Conservation (phyloP, 37 sponge, comb jelly and placozoan genomes). For the Spongia lamella region DNA sequence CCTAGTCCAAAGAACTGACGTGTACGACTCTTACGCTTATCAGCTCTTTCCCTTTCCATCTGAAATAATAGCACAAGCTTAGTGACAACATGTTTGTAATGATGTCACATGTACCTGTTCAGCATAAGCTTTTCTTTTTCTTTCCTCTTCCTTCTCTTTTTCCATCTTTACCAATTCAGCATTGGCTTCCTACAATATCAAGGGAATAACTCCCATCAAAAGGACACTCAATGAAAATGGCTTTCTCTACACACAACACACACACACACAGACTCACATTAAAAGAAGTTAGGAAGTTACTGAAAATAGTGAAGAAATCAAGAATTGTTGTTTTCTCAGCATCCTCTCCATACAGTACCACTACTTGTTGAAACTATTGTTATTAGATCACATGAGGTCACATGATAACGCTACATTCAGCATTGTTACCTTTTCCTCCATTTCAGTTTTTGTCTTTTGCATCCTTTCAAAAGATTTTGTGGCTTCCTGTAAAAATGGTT, state of each 20-base stretch:
- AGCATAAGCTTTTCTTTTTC: neutral
- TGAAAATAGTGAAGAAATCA: conserved; percentile 81
- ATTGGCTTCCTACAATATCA: conserved; percentile 46
- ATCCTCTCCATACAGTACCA: conserved; percentile 76
- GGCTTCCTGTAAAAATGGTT: conserved; percentile 43
- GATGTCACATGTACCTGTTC: neutral
- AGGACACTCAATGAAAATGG: no score
- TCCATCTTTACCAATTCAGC: conserved; percentile 48
- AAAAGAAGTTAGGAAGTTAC: conserved; percentile 67
- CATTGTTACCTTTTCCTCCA: conserved; percentile 47
- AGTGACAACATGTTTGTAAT: no score
- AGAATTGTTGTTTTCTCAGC: conserved; percentile 40
- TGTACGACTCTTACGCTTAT: conserved; percentile 3
- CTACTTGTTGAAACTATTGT: conserved; percentile 46
- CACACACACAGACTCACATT: conserved; percentile 15
- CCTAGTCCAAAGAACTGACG: no score
- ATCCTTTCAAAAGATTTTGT: conserved; percentile 16
- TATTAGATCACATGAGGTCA: neutral
- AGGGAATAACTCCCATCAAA: no score
- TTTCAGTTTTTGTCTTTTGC: conserved; percentile 29
- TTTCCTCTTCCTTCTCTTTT: conserved; percentile 55
- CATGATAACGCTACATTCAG: neutral
- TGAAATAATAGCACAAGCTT: no score
- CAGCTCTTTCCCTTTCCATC: conserved; percentile 3
- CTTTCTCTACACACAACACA: conserved; percentile 8